Percentiles rank a stretch among this genome's conserved stretches.
phyloP scores from a whole-genome alignment of 92 coral and sea anemone species.

The Actinostola sp. region DNA sequence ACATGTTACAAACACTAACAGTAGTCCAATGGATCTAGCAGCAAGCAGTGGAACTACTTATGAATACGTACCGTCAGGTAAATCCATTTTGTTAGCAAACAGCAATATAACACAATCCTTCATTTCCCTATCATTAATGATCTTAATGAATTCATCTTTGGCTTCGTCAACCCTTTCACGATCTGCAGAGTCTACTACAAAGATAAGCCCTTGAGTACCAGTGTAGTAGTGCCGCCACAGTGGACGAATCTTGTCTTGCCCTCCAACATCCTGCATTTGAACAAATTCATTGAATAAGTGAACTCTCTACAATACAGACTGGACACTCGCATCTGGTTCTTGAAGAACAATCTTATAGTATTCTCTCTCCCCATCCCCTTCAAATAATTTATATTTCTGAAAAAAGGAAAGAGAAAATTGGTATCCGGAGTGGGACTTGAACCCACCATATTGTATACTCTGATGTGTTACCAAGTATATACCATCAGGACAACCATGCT shows the following conservation, averaged over 20 bases:
- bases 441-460: no score
- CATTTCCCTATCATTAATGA: conserved; percentile 92
- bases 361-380: no score
- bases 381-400: no score
- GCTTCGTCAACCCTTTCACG: conserved; percentile 96
- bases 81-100: conserved; percentile 97
- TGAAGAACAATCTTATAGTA: no score
- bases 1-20: no score
- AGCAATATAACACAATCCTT: conserved; percentile 84
- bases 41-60: no score
- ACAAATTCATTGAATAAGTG: not conserved
- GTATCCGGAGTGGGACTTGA: no score
- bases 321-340: no score
- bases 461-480: no score
- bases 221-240: conserved; percentile 97
- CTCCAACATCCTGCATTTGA: conserved; percentile 85
- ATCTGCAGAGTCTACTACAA: conserved; percentile 95
- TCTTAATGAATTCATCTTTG: conserved; percentile 81
- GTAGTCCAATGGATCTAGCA: no score
- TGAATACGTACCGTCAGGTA: conserved; percentile 89
- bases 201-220: conserved; percentile 94
- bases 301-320: not conserved
- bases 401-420: no score
- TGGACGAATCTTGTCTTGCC: conserved; percentile 98
- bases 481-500: no score